Base-by-base conservation (phyloP, 1,140 invertebrate genomes). In the Ylistrum balloti region DNA sequence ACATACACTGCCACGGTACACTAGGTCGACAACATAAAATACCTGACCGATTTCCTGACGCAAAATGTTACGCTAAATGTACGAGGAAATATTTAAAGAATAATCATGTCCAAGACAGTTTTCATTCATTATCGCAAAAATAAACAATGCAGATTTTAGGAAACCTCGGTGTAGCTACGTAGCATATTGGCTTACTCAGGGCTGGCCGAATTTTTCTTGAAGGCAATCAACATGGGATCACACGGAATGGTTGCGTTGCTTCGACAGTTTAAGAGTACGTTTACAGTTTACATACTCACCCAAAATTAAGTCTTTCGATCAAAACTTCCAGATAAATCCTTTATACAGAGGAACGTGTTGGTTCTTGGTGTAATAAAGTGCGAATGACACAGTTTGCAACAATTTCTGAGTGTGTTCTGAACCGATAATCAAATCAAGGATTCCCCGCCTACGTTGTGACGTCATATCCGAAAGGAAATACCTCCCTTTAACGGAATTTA, bases 381-480 rank as follows among this genome's bases (percentile, higher is more conserved):
- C 56, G 56, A 74, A 74, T 74, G 56, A 74, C 56, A 74, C 56
- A 74, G 56, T 74, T 74, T 74, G 56, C 56, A 74, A 74, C 56
- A 74, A 74, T 74, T 74, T 74, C 56, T 74, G 20, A 74, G 56
- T 74, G 56, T 74, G 90, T 86, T 89, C 88, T 32, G 34, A 89
- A 41, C 45, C 90, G 91, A 90, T 90, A 91, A 91, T 92, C 93
- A 91, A 93, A 91, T 91, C 92, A 91, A 93, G 93, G 93, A 94
- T 94, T 94, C 94, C 94, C 94, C 94, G 94, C 94, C 93, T 94
- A 94, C 94, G 86, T 88, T 88, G 74, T 94, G 91, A 94, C 94
- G 94, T 94, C 94, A 94, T 88, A 89, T 93, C 93, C 92, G 91
- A 74, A 74, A 74, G 56, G 56, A 74, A 74, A 74, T 74, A 74